These are phyloP conservation scores for Melitaea cinxia DNA, from an alignment of 1,140 invertebrate species.

Conservation along the genomic window DNA sequence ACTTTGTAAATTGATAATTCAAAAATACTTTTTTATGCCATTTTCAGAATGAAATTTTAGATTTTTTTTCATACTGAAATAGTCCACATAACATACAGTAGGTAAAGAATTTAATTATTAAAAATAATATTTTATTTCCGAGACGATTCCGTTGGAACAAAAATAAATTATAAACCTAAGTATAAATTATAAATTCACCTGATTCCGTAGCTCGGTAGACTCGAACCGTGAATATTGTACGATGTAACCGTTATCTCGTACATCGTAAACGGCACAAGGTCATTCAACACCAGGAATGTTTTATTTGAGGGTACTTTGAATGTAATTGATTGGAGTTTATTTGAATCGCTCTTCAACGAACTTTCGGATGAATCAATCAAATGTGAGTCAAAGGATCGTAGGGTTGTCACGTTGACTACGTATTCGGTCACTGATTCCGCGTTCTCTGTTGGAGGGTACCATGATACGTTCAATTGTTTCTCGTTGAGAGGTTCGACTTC, in stretches of 20 bases:
- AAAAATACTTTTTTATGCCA: too few relatives aligned
- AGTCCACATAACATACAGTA: too few relatives aligned
- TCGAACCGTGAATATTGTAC: conserved; percentile 87
- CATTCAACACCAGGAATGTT: conserved; percentile 83
- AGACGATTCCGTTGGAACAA: background rate
- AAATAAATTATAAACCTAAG: conserved; percentile 9
- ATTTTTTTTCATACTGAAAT: too few relatives aligned
- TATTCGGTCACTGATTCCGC: conserved; percentile 85
- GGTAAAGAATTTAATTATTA: too few relatives aligned
- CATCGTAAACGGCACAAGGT: conserved; percentile 88
- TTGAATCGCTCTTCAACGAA: conserved; percentile 51
- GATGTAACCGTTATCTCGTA: conserved; percentile 89
- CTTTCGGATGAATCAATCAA: conserved; percentile 77
- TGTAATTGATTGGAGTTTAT: conserved; percentile 55
- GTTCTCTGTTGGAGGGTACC: conserved; percentile 85
- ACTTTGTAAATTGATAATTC: too few relatives aligned
- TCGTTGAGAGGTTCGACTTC: conserved; percentile 87
- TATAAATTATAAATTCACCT: conserved; percentile 54
- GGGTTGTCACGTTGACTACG: conserved; percentile 87
- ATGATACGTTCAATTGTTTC: conserved; percentile 86
- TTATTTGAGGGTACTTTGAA: conserved; percentile 81
- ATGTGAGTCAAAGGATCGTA: conserved; percentile 85
- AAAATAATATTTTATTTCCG: too few relatives aligned
- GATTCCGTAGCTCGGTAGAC: conserved; percentile 87
- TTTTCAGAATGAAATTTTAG: too few relatives aligned